Evolutionary conservation across 2,113 vertebrate genomes (phyloP), one percentile per base, ranked within the genome.

Genomic region (Felis catus): DNA sequence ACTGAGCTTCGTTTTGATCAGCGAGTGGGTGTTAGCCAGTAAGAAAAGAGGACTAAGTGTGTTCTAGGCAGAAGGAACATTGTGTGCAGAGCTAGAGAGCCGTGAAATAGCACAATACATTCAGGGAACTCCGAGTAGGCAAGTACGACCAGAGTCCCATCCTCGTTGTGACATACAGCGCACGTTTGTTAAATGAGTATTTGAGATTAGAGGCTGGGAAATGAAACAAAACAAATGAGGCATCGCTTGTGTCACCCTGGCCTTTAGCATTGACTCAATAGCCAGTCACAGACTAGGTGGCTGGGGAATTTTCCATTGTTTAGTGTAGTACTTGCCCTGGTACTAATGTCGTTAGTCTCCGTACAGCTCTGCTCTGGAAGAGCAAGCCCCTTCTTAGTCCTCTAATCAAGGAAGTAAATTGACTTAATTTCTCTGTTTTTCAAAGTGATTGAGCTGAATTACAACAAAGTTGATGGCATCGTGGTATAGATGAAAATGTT

Each of bases 51-150:
- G 97, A 93, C 95, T 97, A 97, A 96, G 96, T 97, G 98, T 96
- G 97, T 97, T 97, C 98, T 95, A 91, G 97, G 98, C 94, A 97
- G 96, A 97, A 94, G 95, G 98, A 98, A 98, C 98, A 98, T 96
- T 98, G 98, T 98, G 98, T 98, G 94, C 98, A 95, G 97, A 97
- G 94, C 93, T 94, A 95, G 97, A 90, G 97, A 98, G 96, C 97
- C 97, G 95, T 98, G 98, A 98, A 98, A 97, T 78, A 98, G 94
- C 98, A 98, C 97, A 97, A 98, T 98, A 91, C 97, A 96, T 97
- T 88, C 98, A 88, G 95, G 97, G 95, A 94, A 73, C 97, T 97
- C 97, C 80, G 23, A 92, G 97, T 11, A 96, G 83, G 90, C 90
- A 94, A 86, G 96, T 83, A 89, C 51, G 1, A 84, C 86, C 21